Evolutionary conservation across 2,888 invertebrate genomes (phyloP), one percentile per base, ranked within the genome.

Genomic region (Choristoneura rosaceana): DNA sequence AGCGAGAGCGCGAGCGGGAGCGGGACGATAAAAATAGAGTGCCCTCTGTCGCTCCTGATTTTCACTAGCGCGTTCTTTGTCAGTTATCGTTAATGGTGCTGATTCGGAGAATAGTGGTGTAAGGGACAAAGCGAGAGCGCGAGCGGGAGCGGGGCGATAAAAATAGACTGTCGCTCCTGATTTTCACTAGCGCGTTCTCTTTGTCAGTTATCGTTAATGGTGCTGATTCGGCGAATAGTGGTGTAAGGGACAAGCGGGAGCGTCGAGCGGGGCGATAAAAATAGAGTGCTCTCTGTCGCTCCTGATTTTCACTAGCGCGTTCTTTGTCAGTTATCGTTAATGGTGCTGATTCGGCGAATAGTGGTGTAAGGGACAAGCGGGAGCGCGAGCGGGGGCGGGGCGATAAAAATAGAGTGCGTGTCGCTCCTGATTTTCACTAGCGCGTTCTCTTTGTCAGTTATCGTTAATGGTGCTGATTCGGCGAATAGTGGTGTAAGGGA

Each of bases 11-110:
- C n/a, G n/a, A n/a, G n/a, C n/a, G n/a, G n/a, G n/a, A n/a, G n/a
- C n/a, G n/a, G n/a, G n/a, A n/a, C n/a, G n/a, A n/a, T n/a, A n/a
- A n/a, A n/a, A n/a, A n/a, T n/a, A n/a, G n/a, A n/a, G n/a, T n/a
- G n/a, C n/a, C n/a, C n/a, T n/a, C n/a, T n/a, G n/a, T n/a, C n/a
- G n/a, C n/a, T n/a, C n/a, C n/a, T n/a, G n/a, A n/a, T n/a, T n/a
- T n/a, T n/a, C n/a, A n/a, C n/a, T n/a, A n/a, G n/a, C n/a, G n/a
- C n/a, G n/a, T n/a, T n/a, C n/a, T n/a, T n/a, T n/a, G n/a, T 52
- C 70, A 66, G 66, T 71, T 66, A 71, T 66, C 61, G 61, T 43
- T 71, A 71, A 66, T 55, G 60, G 70, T 41, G 60, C 70, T 71
- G 65, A 71, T 71, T 61, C 52, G 60, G 60, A 14, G 14, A 33